Evolutionary conservation across 2,888 invertebrate species (phyloP).

Genomic region (Spatulosminthurus flaviceps): DNA sequence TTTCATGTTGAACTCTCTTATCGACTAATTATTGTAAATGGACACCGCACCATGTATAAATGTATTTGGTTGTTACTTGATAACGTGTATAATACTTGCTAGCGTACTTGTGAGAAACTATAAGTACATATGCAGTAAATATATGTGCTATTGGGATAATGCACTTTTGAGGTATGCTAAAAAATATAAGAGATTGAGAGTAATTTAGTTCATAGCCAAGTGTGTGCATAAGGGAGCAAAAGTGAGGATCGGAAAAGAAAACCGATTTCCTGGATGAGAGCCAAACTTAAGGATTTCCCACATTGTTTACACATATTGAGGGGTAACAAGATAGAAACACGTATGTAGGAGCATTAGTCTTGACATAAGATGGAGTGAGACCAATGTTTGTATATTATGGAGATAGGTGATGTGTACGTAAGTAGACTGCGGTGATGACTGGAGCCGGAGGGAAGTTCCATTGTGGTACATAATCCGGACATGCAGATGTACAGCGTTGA

Average conservation of each 20-base stretch:
- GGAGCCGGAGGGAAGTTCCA: conserved; percentile 8
- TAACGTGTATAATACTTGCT: too few species aligned
- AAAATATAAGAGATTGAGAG: not conserved
- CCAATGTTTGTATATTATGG: conserved; percentile 21
- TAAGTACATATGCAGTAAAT: too few species aligned
- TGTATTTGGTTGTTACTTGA: too few species aligned
- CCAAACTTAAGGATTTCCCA: conserved; percentile 37
- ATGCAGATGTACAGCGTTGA: conserved; percentile 43
- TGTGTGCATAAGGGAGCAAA: conserved; percentile 1
- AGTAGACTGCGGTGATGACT: not conserved
- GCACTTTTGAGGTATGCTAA: too few species aligned
- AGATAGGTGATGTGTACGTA: not conserved
- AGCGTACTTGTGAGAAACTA: too few species aligned
- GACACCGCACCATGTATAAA: too few species aligned
- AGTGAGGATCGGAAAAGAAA: conserved; percentile 16
- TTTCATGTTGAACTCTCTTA: too few species aligned
- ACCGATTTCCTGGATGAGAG: conserved; percentile 38
- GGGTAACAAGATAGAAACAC: conserved; percentile 31
- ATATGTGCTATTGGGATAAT: too few species aligned
- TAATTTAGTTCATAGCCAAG: conserved; percentile 11
- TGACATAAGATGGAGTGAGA: conserved; percentile 27
- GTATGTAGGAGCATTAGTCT: conserved; percentile 25
- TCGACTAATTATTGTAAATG: too few species aligned
- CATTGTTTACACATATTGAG: conserved; percentile 44
- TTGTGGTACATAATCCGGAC: conserved; percentile 18